Conservation (phyloP, 1,140 invertebrate species). For the Teleopsis dalmanni region DNA sequence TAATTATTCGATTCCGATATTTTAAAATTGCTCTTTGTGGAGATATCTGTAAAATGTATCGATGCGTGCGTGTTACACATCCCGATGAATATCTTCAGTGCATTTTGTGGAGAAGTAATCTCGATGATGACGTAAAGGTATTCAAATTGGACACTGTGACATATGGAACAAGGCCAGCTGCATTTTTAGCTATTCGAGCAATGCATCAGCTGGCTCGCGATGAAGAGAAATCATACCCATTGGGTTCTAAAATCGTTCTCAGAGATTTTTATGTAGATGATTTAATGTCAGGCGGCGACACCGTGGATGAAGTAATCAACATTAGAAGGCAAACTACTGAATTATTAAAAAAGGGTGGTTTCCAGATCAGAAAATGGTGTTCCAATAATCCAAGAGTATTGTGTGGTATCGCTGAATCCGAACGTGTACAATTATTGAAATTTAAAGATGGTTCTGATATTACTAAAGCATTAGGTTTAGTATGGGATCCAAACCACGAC, state of each 20-base stretch:
- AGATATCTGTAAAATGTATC: not conserved
- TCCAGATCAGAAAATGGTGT: conserved; percentile 2
- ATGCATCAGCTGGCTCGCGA: conserved; percentile 2
- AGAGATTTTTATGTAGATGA: conserved; percentile 12
- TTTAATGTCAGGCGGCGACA: not conserved
- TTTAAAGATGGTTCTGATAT: not conserved
- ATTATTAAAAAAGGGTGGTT: not conserved
- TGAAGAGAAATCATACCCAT: not conserved
- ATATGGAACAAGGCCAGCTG: conserved; percentile 33
- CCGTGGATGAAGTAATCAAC: not conserved
- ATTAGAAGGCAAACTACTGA: not conserved
- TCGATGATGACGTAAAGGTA: conserved; percentile 17
- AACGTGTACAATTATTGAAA: not conserved
- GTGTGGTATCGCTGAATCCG: not conserved
- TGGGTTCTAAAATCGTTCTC: not conserved
- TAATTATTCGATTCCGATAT: too few relatives aligned
- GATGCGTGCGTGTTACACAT: not conserved
- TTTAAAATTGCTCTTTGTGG: too few relatives aligned
- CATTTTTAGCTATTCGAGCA: conserved; percentile 32
- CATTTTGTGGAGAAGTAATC: not conserved
- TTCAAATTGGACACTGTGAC: conserved; percentile 39
- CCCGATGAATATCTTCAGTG: not conserved
- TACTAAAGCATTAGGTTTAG: not conserved
- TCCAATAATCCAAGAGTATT: not conserved
- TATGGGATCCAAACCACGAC: not conserved